These are phyloP conservation scores for Laspeyria flexula DNA, from an alignment of 2,888 invertebrate genomes.

Conservation along the genomic window DNA sequence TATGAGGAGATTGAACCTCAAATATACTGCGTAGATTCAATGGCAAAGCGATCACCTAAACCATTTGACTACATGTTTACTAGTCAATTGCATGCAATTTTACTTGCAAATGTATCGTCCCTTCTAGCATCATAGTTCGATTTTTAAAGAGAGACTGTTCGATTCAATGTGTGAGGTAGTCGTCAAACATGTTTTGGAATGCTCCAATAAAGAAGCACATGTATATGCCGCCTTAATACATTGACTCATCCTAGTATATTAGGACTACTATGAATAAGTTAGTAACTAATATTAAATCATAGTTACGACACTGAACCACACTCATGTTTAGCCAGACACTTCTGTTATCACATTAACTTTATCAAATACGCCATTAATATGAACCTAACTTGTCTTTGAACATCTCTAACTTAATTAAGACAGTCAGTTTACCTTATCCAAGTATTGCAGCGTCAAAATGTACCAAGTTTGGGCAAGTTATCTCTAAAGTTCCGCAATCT, in stretches of 20 bases:
- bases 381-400: conserved; percentile 62
- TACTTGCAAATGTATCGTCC: too few species aligned
- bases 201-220: too few species aligned
- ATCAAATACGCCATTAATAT: conserved; percentile 57
- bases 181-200: too few species aligned
- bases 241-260: conserved; percentile 18
- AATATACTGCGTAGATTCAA: too few species aligned
- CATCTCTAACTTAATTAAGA: conserved; percentile 77
- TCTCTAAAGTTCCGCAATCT: conserved; percentile 81
- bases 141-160: too few species aligned
- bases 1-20: too few species aligned
- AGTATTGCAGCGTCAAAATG: conserved; percentile 83
- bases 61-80: too few species aligned
- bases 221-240: too few species aligned
- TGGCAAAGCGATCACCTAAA: too few species aligned
- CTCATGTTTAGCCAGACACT: conserved; percentile 13
- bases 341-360: conserved; percentile 45
- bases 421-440: conserved; percentile 81
- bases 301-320: conserved; percentile 5
- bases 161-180: too few species aligned
- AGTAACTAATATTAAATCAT: conserved; percentile 23
- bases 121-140: too few species aligned
- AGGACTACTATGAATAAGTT: conserved; percentile 22
- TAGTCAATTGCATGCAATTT: too few species aligned
- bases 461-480: conserved; percentile 81